Evolutionary conservation across 2,888 invertebrate species (phyloP).

Genomic region (Cantharis rustica): DNA sequence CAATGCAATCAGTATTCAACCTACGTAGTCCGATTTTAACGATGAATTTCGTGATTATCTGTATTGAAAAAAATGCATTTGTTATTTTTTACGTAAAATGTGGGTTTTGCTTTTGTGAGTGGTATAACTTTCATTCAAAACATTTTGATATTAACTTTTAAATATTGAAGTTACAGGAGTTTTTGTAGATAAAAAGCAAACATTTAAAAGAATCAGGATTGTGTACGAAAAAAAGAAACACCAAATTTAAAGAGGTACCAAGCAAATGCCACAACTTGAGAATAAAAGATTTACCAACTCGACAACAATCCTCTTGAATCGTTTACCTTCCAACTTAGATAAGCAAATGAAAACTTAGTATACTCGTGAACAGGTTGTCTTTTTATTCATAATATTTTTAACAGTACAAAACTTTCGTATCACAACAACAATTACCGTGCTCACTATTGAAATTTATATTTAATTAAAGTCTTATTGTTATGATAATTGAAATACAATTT

Average conservation of each 20-base stretch:
- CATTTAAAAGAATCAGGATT: not conserved
- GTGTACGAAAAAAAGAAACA: not conserved
- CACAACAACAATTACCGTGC: not conserved
- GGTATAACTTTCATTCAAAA: not conserved
- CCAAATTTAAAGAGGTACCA: not conserved
- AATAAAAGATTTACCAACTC: not conserved
- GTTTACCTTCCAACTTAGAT: not conserved
- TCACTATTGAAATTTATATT: not conserved
- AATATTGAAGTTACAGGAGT: not conserved
- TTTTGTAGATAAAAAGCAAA: not conserved
- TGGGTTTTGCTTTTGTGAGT: not conserved
- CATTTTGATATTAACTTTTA: not conserved
- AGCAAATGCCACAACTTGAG: not conserved
- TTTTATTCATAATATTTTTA: not conserved
- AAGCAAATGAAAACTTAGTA: not conserved
- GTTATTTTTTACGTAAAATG: no score
- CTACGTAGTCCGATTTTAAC: no score
- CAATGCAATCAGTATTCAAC: no score
- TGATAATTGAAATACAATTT: not conserved
- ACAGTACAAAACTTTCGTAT: not conserved
- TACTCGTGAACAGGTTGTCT: conserved; percentile 1
- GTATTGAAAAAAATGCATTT: no score
- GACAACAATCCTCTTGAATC: not conserved
- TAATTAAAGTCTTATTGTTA: not conserved
- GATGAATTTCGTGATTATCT: no score